Evolutionary conservation across 2,113 vertebrate species (phyloP), one percentile per base, ranked within the genome.

Genomic region (Tympanuchus pallidicinctus): DNA sequence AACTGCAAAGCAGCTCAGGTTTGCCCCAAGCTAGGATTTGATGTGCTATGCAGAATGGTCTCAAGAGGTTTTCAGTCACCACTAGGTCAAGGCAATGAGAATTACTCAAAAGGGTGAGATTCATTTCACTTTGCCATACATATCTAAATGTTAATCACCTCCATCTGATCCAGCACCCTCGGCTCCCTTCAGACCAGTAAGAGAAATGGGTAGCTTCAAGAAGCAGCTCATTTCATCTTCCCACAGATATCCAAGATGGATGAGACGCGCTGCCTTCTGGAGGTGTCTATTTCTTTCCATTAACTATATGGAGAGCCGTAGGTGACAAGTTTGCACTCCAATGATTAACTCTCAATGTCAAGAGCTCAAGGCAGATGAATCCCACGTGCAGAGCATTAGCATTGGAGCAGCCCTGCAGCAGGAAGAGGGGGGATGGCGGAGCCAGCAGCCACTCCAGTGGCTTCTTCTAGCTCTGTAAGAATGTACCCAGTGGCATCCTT

Each of bases 261-360:
- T 95, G 85, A 66, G 82, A 73, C 14, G 27, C 87, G 54, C 11
- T 91, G 88, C 85, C 82, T 94, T 92, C 85, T 95, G 82, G 85
- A 95, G 92, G 82, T 88, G 75, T 77, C 88, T 79, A 72, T 92
- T 92, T 91, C 89, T 91, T 85, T 85, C 92, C 85, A 94, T 95
- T 94, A 94, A 71, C 94, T 70, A 15, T 10, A 80, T 11, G 73
- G 88, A 80, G 64, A 94, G 88, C 93, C 88, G 65, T 63, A 88
- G 88, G 94, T 95, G 93, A 82, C 8, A 72, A 88, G 85, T 79
- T 94, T 80, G 88, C 93, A 76, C 67, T 82, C 90, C 75, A 54
- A 82, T 95, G 93, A 96, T 96, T 92, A 95, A 95, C 69, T 82
- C 48, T 52, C 72, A 22, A 32, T 73, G 88, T 95, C 96, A 95